Evolutionary conservation across 2,113 vertebrate species (phyloP), one percentile per base, ranked within the genome.

Genomic region (Piaya cayana): DNA sequence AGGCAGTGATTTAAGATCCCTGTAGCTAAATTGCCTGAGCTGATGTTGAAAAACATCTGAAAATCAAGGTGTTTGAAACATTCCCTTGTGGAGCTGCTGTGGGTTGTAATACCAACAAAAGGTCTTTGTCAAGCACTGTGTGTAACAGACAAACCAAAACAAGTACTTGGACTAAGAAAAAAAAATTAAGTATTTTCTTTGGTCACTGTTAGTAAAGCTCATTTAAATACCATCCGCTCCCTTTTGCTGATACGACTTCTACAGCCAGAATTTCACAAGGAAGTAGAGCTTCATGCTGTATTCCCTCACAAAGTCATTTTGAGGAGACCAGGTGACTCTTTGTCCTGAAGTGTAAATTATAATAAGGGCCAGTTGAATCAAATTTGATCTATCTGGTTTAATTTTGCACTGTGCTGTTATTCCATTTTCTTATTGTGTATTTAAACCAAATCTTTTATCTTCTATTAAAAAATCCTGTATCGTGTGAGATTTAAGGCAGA

Each of bases 391-490:
- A 39, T 55, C n/a, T 16, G 67, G 59, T 70, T 82, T 77, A 32
- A 37, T 83, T 88, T 67, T 82, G 34, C 23, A 63, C 47, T 14
- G 1, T 27, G 42, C 84, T 77, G 18, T 43, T 56, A 42, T 14
- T 82, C 14, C 1, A 1, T 82, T 83, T 86, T 34, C 30, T 63
- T 63, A 11, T 5, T 81, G 14, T 25, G 7, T 42, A 50, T 77
- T 56, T 88, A 83, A 91, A 80, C 14, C 64, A 93, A 90, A 6
- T 80, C 37, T 67, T 94, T 95, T 63, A n/a, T 72, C n/a, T 63
- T 76, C 30, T 42, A 5, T 30, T 52, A 59, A 58, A 62, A 82
- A 77, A 37, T 9, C 8, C 9, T 36, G 50, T 32, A 45, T 72
- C 47, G 21, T 37, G 12, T 77, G 53, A 86, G 75, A 80, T 53